Evolutionary conservation across 2,888 invertebrate genomes (phyloP), one percentile per base, ranked within the genome.

Genomic region (Gerris lacustris): DNA sequence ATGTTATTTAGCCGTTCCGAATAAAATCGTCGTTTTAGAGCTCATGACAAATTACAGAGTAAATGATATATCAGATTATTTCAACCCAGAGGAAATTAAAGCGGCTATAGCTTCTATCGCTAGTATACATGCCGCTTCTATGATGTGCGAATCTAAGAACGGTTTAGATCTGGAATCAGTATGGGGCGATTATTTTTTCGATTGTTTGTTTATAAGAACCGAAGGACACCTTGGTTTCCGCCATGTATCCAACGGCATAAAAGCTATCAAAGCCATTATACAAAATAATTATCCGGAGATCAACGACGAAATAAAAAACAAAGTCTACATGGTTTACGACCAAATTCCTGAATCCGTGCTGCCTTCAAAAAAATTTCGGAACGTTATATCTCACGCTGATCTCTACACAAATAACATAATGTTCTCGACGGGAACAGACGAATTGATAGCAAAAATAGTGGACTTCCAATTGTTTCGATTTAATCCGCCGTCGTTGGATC

Each of bases 391-490:
- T n/a, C 64, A 64, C 31, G 64, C n/a, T n/a, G 64, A 64, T 64
- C 17, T 64, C 9, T 64, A 18, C 17, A 18, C 7, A 9, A 31
- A n/a, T 18, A 64, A 64, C 17, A 64, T 64, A 2, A 64, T 64
- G 67, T 67, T 43, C 44, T 55, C 55, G 15, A 55, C 55, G 1
- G 55, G 55, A 15, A 55, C 55, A 55, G 55, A 55, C 15, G 44
- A 67, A n/a, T 45, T 67, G 15, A 5, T 9, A n/a, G 45, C 67
- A n/a, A 6, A n/a, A 9, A 11, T 45, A 43, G 44, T 45, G 44
- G 44, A 67, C 45, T 67, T 67, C 43, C 45, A 44, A 44, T n/a
- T 45, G 44, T n/a, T 44, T 67, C 11, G 67, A 67, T 45, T 6
- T 45, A 67, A 44, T n/a, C 17, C 44, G 44, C 44, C 67, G 9